Evolutionary conservation across 2,888 invertebrate species (phyloP), one percentile per base, ranked within the genome.

Genomic region (Macaria notata): DNA sequence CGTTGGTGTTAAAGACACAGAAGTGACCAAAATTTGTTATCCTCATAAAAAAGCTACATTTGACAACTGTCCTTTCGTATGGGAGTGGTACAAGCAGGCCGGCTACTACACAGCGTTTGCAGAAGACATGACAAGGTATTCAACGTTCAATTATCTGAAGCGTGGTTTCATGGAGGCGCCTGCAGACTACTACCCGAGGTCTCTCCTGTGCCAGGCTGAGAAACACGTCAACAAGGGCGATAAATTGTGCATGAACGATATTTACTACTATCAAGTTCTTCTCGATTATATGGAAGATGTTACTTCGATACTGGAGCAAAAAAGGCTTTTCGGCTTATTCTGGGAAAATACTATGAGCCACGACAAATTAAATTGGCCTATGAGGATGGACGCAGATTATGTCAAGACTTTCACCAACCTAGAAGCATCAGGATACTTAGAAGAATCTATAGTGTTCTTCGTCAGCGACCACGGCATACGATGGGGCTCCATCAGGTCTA

Each of bases 381-480:
- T 93, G 71, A 78, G 94, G 31, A 95, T 96, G 61, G 98, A 98
- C 72, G 86, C 92, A 0, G 86, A 92, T 50, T 94, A 95, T 69
- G 76, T 88, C 63, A 72, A 84, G 0, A 93, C 95, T 70, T 83
- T 98, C 50, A 78, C 83, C 59, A 79, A 86, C 52, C 75, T 95
- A 50, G 83, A 93, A 43, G 68, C 79, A 0, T 77, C 87, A 1
- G 89, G 92, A 0, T 84, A 93, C 54, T 84, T 96, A 49, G 93
- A 95, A 49, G 92, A 94, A 36, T 96, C 96, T 0, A 92, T 94
- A 42, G 70, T 95, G 7, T 86, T 97, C 51, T 79, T 97, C 6
- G 92, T 97, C 89, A 98, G 98, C 79, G 98, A 98, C 77, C 98
- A 98, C 74, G 98, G 98, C 0, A 94, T 97, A 58, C 90, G 98